Evolutionary conservation across 2,888 invertebrate genomes (phyloP).

Genomic region (Rhabditoides inermis): DNA sequence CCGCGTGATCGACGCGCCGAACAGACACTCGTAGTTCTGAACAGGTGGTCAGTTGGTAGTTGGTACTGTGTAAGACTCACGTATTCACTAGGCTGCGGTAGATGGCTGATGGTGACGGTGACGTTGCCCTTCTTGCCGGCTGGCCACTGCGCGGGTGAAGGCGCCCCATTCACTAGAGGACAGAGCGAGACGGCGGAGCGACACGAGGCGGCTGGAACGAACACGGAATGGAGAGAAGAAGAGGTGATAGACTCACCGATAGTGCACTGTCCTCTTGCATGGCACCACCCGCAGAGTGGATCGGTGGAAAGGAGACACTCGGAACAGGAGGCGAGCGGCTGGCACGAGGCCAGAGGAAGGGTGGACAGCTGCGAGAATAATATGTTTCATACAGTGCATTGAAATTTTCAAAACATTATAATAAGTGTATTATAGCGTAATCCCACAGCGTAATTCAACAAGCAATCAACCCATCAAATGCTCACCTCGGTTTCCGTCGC

Average conservation of each 20-base stretch:
- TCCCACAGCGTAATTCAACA: no score
- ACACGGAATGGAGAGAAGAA: no score
- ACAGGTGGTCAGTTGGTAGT: not conserved
- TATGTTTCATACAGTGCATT: no score
- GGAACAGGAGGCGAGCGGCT: conserved; percentile 47
- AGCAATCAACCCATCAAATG: no score
- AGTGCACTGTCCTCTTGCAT: conserved; percentile 51
- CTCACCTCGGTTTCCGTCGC: no score
- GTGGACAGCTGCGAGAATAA: no score
- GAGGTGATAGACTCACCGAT: no score
- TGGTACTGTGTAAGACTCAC: conserved; percentile 7
- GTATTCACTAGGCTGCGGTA: conserved; percentile 23
- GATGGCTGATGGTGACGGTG: conserved; percentile 20
- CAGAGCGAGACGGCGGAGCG: no score
- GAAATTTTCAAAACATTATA: no score
- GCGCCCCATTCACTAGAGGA: conserved; percentile 18
- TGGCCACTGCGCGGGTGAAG: conserved; percentile 15
- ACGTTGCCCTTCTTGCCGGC: conserved; percentile 12
- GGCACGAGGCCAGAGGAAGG: conserved; percentile 52
- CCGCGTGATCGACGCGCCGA: conserved; percentile 19
- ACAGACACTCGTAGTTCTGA: conserved; percentile 34
- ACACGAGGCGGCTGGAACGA: no score
- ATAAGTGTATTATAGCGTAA: no score
- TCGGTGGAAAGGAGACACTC: conserved; percentile 53
- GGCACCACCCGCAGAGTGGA: conserved; percentile 57